Evolutionary conservation across 2,888 invertebrate species (phyloP).

Genomic region (Aleiodes testaceus): DNA sequence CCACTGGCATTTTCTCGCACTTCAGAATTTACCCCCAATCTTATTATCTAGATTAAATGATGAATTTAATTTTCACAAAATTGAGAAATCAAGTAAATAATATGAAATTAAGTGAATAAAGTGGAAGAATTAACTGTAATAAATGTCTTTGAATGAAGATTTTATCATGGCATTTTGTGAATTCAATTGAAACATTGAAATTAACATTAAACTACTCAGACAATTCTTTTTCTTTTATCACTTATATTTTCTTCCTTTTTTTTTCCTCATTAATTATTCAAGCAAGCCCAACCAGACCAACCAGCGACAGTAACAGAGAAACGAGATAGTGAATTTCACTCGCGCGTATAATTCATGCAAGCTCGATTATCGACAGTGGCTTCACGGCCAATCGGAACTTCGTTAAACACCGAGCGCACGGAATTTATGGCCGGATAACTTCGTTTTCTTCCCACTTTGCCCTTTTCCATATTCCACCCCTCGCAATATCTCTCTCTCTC

Average conservation of each 20-base stretch:
- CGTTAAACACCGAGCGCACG: constrained; percentile 50
- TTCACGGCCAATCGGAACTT: constrained; percentile 45
- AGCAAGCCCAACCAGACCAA: background rate
- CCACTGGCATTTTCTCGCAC: constrained; percentile 22
- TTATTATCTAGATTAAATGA: constrained; percentile 11
- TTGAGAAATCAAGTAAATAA: constrained; percentile 7
- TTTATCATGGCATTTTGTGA: background rate
- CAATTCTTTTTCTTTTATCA: constrained; percentile 6
- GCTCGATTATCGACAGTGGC: constrained; percentile 55
- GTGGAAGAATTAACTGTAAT: background rate
- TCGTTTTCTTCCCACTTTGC: constrained; percentile 44
- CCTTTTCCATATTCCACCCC: constrained; percentile 19
- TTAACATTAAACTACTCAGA: background rate
- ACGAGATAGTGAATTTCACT: constrained; percentile 28
- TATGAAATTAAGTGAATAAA: background rate
- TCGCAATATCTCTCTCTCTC: background rate
- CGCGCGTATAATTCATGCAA: constrained; percentile 54
- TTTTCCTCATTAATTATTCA: constrained; percentile 30
- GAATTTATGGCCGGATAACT: constrained; percentile 53
- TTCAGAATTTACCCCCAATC: constrained; percentile 37
- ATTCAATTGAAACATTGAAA: constrained; percentile 1
- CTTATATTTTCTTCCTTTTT: background rate
- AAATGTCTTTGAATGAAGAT: constrained; percentile 1
- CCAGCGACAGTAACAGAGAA: background rate
- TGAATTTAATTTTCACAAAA: constrained; percentile 15